These are phyloP conservation scores for Gnathonemus longibarbis DNA, from an alignment of 2,113 vertebrate species.

Conservation along the genomic window DNA sequence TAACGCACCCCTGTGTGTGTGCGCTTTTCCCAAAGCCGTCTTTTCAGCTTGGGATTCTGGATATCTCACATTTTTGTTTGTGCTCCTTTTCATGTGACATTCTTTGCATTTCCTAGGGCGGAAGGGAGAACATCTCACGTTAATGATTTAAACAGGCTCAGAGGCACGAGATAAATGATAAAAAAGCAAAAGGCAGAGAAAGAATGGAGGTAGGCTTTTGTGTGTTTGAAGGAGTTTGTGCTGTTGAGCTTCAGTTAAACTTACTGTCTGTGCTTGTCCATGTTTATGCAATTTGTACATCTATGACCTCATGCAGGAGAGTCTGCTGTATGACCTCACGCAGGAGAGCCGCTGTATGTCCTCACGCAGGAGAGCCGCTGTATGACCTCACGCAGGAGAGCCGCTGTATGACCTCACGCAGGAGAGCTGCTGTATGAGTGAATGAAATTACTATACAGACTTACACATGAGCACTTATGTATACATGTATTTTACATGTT, in stretches of 20 bases:
- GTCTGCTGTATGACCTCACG: neutral
- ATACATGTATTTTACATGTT: neutral
- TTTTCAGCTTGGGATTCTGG: neutral
- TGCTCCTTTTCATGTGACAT: neutral
- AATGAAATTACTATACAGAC: neutral
- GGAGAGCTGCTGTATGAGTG: neutral
- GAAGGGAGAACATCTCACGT: conserved; percentile 35
- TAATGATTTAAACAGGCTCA: conserved; percentile 49
- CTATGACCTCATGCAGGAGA: neutral
- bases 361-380: neutral
- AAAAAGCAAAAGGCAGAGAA: neutral
- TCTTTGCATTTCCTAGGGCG: neutral
- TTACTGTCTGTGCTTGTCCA: neutral
- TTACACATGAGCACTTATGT: neutral
- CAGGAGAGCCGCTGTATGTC: neutral
- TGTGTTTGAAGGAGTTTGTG: neutral
- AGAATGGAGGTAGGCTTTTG: neutral
- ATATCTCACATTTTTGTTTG: neutral
- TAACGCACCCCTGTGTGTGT: neutral
- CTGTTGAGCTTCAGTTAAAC: neutral
- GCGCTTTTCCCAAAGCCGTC: neutral
- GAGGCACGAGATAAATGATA: conserved; percentile 4
- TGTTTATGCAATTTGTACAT: neutral
- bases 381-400: no score
- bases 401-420: neutral